Conservation (phyloP, 2,888 invertebrate species). For the Pterobdella sp. region DNA sequence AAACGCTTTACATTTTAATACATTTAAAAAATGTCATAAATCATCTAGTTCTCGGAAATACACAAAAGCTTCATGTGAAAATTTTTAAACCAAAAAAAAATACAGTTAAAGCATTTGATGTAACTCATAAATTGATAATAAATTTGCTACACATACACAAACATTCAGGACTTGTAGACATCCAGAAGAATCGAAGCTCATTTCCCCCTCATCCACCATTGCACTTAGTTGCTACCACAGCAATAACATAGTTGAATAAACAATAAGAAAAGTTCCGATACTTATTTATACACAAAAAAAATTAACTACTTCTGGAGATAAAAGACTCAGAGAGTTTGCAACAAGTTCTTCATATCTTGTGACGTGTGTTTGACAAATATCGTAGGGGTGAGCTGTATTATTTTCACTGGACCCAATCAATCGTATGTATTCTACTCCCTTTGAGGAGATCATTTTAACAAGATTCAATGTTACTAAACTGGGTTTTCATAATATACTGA, state of each 20-base stretch:
- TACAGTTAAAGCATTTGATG: neutral
- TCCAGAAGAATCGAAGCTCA: neutral
- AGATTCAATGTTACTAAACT: too few relatives aligned
- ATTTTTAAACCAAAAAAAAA: too few relatives aligned
- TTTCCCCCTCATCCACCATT: slow-evolving; percentile 7
- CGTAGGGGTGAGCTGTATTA: neutral
- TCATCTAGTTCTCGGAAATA: too few relatives aligned
- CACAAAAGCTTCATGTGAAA: too few relatives aligned
- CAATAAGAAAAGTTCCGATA: too few relatives aligned
- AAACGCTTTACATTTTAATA: too few relatives aligned
- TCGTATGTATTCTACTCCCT: neutral
- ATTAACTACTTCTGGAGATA: neutral
- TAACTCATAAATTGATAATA: neutral
- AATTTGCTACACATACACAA: neutral
- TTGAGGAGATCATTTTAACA: too few relatives aligned
- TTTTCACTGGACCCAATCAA: neutral
- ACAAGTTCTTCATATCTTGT: neutral
- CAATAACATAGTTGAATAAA: too few relatives aligned
- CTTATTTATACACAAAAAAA: too few relatives aligned
- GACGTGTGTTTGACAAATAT: neutral
- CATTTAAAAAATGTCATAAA: too few relatives aligned
- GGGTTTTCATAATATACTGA: too few relatives aligned
- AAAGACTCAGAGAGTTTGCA: neutral
- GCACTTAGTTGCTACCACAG: neutral
- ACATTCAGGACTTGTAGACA: neutral